Evolutionary conservation across 1,140 invertebrate genomes (phyloP), one percentile per base, ranked within the genome.

Genomic region (Drosophila bocqueti): DNA sequence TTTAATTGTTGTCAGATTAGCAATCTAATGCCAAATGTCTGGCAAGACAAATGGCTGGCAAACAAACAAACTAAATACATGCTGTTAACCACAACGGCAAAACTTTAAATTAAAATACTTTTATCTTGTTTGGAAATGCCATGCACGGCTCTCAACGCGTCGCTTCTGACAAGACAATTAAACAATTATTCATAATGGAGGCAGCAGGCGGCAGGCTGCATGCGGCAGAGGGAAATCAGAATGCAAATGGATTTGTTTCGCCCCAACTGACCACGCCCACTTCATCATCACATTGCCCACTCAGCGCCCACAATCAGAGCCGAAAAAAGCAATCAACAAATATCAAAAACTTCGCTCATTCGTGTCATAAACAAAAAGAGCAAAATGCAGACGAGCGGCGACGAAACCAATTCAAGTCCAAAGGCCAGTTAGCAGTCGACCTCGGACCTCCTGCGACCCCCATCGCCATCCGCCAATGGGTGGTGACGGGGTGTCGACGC

Each of bases 271-370:
- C 47, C 58, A 52, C 52, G 67, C 68, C 62, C 61, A 75, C 60
- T 59, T 29, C 47, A 72, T 64, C 67, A 52, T 43, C 60, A 71
- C 61, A 52, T 13, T 31, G 36, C 75, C 47, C 29, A 55, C 61
- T 59, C 61, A 18, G 36, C 46, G 46, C 36, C 71, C 71, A 69
- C 77, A 81, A 84, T 83, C 81, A 83, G 43, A 68, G 81, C 46
- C 74, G 57, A 65, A 82, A 57, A 68, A 85, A 75, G 83, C 83
- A 86, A 86, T 86, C 83, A 86, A 80, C 83, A 86, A 86, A 86
- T 86, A 86, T 86, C 83, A 86, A 87, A 85, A 86, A 86, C 83
- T 86, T 80, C 73, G 67, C 76, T 86, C 61, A 86, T 86, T 82
- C 76, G 79, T 76, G 76, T 66, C 76, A 78, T 79, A 86, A 81